A percentile compares a stretch with the other conserved stretches of the same genome.
phyloP scores from a whole-genome alignment of 2,113 vertebrate species.

The Rhabdornis inornatus region DNA sequence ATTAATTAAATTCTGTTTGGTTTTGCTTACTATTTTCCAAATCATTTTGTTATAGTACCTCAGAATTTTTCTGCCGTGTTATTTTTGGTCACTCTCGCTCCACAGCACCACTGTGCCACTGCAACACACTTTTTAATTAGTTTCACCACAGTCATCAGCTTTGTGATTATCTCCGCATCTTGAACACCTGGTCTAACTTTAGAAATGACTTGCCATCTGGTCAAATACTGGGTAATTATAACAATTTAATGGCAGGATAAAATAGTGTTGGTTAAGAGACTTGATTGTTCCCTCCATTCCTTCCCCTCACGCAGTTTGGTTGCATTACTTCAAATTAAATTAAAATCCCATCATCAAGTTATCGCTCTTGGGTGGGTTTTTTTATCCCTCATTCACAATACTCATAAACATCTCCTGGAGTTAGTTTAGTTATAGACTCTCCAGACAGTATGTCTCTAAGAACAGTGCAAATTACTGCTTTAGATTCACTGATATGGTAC shows the following conservation, averaged over 20 bases:
- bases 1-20: constrained; percentile 42
- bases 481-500: not conserved
- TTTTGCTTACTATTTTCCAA: constrained; percentile 36
- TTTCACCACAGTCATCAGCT: constrained; percentile 70
- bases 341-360: constrained; percentile 46
- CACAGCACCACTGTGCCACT: constrained; percentile 8
- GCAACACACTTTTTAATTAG: constrained; percentile 68
- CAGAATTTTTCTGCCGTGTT: not conserved
- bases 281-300: constrained; percentile 36
- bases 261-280: constrained; percentile 59
- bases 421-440: constrained; percentile 16
- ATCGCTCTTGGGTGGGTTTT: not conserved
- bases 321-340: constrained; percentile 62
- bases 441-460: not conserved
- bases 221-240: constrained; percentile 71
- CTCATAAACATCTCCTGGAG: not conserved
- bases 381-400: not conserved
- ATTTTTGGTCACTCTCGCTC: constrained; percentile 26
- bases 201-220: constrained; percentile 77
- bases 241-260: constrained; percentile 66
- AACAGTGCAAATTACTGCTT: not conserved
- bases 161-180: constrained; percentile 72
- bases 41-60: not conserved
- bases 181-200: constrained; percentile 73
- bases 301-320: constrained; percentile 24